Base-by-base conservation (phyloP, 2,797 vertebrate genomes). In the Syngnathus rostellatus region DNA sequence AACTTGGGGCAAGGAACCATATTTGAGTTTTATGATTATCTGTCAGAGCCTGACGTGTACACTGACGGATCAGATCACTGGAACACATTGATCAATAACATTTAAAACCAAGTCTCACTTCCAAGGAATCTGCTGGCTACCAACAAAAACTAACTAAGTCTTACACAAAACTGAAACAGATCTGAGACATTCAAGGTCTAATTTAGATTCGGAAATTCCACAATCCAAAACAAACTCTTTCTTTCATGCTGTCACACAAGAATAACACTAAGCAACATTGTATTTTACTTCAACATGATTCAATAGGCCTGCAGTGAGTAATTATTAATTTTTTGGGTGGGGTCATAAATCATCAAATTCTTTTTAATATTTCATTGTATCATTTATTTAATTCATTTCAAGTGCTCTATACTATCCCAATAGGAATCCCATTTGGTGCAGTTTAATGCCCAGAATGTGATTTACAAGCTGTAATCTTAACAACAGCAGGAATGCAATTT, bases 391-490 rank as follows among this genome's bases (percentile, higher is more conserved):
- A 53, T 53, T 10, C n/a, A 53, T 50, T 50, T 7, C 6, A 19
- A 50, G 48, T 8, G 16, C 48, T 50, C 48, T 19, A 2, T 8
- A 48, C 45, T 17, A 50, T n/a, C 14, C 14, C 43, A 45, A 45
- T 17, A 48, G 6, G 45, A 17, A 1, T 4, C 21, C 50, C n/a
- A 8, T 31, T 55, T 6, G 23, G 53, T 55, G 8, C 23, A 14
- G 21, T 11, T 31, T 55, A 25, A 25, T 6, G 23, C 23, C 11
- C 53, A 10, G 23, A 23, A 25, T 9, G 10, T 37, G 25, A 39
- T 59, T 59, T 59, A 59, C 37, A 55, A 25, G 10, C 21, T 31
- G 53, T 55, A 55, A 55, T 55, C 53, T 39, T 59, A 19, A 39
- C 57, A 19, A 19, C 55, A 38, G 31, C 57, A 59, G 57, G 16